Evolutionary conservation across 1,140 invertebrate species (phyloP), one percentile per base, ranked within the genome.

Genomic region (Cydia splendana): DNA sequence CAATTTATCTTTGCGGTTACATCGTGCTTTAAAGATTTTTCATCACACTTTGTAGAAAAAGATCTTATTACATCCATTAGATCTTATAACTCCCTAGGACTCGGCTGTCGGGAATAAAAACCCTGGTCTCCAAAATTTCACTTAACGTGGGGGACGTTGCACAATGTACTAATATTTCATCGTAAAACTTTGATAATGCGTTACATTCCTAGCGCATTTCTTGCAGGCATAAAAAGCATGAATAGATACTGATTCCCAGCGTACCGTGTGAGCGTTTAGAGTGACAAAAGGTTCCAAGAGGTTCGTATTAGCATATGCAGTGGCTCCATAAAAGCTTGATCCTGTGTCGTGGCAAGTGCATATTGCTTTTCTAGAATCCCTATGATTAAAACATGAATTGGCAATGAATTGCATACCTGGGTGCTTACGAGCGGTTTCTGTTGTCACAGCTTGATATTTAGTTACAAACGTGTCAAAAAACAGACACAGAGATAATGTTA

Each of bases 251-350:
- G 20, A 24, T 62, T 62, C n/a, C 57, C 20, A 62, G 20, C 57
- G 57, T 24, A n/a, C 15, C 13, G 34, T 9, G 67, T 15, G 34
- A 71, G 30, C 67, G 30, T 12, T 71, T 38, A 18, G 65, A 18
- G 67, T 71, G 67, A 71, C 67, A 71, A 71, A 71, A 71, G 67
- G 34, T 71, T 45, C 7, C 9, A 15, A 38, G 34, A 18, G 67
- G 34, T 20, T 42, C 30, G n/a, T 71, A 71, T 71, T 71, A 71
- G 67, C 67, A 71, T 71, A 71, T 18, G 67, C 67, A 71, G 67
- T 10, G 30, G 67, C 67, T 10, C 67, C 7, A 38, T 71, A 71
- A 71, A 71, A 71, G 30, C 30, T 38, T 38, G 67, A 71, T 71
- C 30, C 30, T 38, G 34, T 18, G 67, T 12, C 30, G 18, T 18